Evolutionary conservation across 1,140 invertebrate genomes (phyloP).

Genomic region (Apis mellifera): Amel_HAv3.1 CM009933.2:446001-446500

Average conservation of each 20-base stretch:
- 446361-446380: conserved; percentile 1
- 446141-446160: too few species aligned
- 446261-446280: too few species aligned
- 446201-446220: neutral
- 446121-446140: neutral
- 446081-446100: conserved; percentile 58
- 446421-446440: neutral
- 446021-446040: conserved; percentile 88
- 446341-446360: neutral
- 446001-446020: conserved; percentile 89
- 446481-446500: neutral
- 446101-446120: neutral
- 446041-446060: conserved; percentile 82
- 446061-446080: conserved; percentile 76
- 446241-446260: too few species aligned
- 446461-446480: neutral
- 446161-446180: too few species aligned
- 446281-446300: neutral
- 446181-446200: too few species aligned
- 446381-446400: neutral
- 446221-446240: too few species aligned
- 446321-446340: neutral
- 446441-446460: neutral
- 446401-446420: neutral
- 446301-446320: neutral